Evolutionary conservation across 2,888 invertebrate genomes (phyloP), one percentile per base, ranked within the genome.

Genomic region (Eupithecia pulchellata): DNA sequence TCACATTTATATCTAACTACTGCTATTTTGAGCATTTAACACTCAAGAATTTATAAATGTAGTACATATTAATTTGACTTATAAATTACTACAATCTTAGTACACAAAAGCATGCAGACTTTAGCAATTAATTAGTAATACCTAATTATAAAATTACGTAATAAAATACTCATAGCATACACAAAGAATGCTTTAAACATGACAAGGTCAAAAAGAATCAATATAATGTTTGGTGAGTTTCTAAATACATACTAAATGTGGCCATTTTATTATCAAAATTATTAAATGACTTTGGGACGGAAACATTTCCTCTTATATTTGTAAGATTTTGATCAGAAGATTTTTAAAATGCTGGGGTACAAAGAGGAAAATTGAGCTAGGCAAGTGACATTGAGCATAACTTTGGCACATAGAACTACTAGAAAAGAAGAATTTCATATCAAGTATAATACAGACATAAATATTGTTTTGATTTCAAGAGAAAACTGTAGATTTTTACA

Each of bases 201-300:
- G 80, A 80, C 81, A 82, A 82, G 82, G 77, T 76, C 81, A 74
- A 52, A 60, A 32, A 60, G 8, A 60, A 60, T 60, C 34, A 82
- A 82, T 73, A 74, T 64, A 78, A 74, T 70, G 69, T 75, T 70
- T 79, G 75, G 73, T 83, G 83, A 79, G 82, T 80, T 83, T 84
- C 83, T 81, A 81, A 82, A 84, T 69, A 69, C 69, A 78, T 82
- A 82, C 84, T 84, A 84, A 64, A 69, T 63, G 70, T 74, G 72
- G 71, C 72, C 74, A 75, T 66, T 78, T 82, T 81, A 78, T 83
- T 84, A 83, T 87, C 85, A 87, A 89, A 84, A 86, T 85, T 81
- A 84, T 88, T 90, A 93, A 92, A 91, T 92, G 93, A 93, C 92
- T 81, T 91, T 86, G 91, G 93, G 93, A 93, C 93, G 93, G 93